phyloP scores from a whole-genome alignment of 2,888 invertebrate genomes.

The Nysson spinosus region DNA sequence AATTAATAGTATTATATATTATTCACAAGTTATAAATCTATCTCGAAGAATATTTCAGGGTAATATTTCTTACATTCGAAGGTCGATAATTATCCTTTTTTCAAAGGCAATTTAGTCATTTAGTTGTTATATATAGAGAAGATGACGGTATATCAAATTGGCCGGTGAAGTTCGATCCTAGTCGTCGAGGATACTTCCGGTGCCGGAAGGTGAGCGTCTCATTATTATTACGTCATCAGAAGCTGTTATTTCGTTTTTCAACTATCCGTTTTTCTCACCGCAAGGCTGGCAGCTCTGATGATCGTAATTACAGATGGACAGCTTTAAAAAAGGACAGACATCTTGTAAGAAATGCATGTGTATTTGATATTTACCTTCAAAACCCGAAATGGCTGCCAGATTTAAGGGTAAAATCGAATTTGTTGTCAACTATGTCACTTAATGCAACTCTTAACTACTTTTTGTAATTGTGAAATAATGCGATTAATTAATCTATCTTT shows the following conservation, averaged over 20 bases:
- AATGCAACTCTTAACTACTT: too few relatives aligned
- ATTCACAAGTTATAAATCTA: too few relatives aligned
- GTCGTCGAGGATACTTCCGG: constrained; percentile 58
- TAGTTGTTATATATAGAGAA: constrained; percentile 44
- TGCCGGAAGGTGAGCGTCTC: constrained; percentile 56
- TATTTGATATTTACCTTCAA: constrained; percentile 15
- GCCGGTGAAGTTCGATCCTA: constrained; percentile 36
- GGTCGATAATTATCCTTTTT: constrained; percentile 54
- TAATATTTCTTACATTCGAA: constrained; percentile 31
- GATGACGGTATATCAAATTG: constrained; percentile 45
- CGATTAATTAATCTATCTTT: too few relatives aligned
- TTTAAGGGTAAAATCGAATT: not conserved
- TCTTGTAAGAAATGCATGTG: constrained; percentile 26
- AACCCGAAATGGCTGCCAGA: not conserved
- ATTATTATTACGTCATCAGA: constrained; percentile 66
- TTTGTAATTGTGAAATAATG: too few relatives aligned
- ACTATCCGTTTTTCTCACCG: constrained; percentile 62
- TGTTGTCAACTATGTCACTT: too few relatives aligned
- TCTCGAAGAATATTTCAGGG: not conserved
- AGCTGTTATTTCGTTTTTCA: constrained; percentile 62
- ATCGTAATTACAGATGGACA: constrained; percentile 50
- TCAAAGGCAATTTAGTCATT: constrained; percentile 55
- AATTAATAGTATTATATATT: too few relatives aligned
- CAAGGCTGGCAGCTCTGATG: constrained; percentile 48
- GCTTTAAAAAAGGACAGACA: constrained; percentile 38